Base-by-base conservation (phyloP, 2,797 vertebrate species). In the Melanogrammus aeglefinus region DNA sequence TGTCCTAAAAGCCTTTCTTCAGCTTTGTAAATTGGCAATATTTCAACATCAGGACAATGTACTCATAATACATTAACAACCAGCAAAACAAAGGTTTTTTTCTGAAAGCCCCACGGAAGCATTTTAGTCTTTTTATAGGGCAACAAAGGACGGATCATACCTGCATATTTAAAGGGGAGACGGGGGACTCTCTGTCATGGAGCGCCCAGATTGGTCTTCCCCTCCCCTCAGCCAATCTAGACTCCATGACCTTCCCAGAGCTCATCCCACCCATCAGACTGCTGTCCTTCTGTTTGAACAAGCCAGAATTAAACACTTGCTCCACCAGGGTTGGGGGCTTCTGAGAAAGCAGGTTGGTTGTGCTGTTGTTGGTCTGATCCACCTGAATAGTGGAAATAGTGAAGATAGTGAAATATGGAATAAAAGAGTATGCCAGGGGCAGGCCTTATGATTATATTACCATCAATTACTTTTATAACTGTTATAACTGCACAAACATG, bases 301-400 rank as follows among this genome's bases (percentile, higher is more conserved):
- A 93, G 77, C 96, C 95, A 18, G 96, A 96, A 87, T 95, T 97
- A 89, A 97, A 97, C 79, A 99, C 96, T 91, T 98, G 97, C 44
- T 97, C 96, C 86, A 97, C 93, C 92, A 98, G 91, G 88, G 92
- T 95, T 83, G 95, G 89, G 0, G 96, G 94, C 88, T 96, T 96
- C 83, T 90, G 88, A 66, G 90, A 87, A 39, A 93, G 89, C 4
- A 93, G 82, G 78, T 93, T 93, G 38, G 89, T 81, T 38, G 90
- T 93, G 86, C 92, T 92, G 83, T 88, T 86, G 83, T 89, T 86
- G 66, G 91, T 87, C 10, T 90, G 90, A 82, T 94, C 90, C 80
- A 72, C 86, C 92, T 93, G 71, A 31, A 39, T 38, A 33, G 71
- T 21, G 27, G 39, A 31, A 16, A 24, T 47, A 35, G 18, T 18